Evolutionary conservation across 92 coral and sea anemone genomes (phyloP), one percentile per base, ranked within the genome.

Genomic region (Porites evermanni): DNA sequence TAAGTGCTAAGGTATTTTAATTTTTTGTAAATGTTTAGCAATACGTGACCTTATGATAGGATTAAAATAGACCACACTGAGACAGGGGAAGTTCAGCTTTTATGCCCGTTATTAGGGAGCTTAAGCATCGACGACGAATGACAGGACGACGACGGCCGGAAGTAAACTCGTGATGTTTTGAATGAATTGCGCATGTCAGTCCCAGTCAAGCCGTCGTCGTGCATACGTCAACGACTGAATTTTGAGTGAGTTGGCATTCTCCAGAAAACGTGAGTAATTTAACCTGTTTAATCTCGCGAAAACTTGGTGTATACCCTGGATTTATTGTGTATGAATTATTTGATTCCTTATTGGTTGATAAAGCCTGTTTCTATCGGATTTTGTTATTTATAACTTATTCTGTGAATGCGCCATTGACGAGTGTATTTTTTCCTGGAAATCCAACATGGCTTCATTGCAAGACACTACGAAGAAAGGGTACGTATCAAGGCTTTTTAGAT

Each of bases 81-180:
- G 32, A 26, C 32, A 26, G 32, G 32, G 32, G 2, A 26, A 26
- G 32, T 26, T 26, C 21, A 26, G 32, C 32, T 26, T 26, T 26
- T 26, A 26, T 26, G 2, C 32, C 59, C 12, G 59, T 54, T 12
- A 1, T 54, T 10, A 54, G 60, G 75, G 84, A 79, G 50, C 84
- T 66, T 79, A 79, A 67, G 84, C 89, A 86, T 71, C 52, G 85
- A 86, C 67, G 7, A 86, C 78, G 79, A 86, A 86, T 78, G 70
- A 26, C 71, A 79, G 66, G 75, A 86, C 85, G 75, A 86, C 85
- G 80, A 59, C 85, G 65, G 63, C 13, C 65, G 72, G 87, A 83
- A 70, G 87, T 70, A 29, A 80, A 67, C 14, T 63, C 66, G 64
- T 67, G 23, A 66, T 19, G 70, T 16, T 19, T 54, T 54, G 13